Base-by-base conservation (phyloP, 2,888 invertebrate species). In the Rhingia rostrata region DNA sequence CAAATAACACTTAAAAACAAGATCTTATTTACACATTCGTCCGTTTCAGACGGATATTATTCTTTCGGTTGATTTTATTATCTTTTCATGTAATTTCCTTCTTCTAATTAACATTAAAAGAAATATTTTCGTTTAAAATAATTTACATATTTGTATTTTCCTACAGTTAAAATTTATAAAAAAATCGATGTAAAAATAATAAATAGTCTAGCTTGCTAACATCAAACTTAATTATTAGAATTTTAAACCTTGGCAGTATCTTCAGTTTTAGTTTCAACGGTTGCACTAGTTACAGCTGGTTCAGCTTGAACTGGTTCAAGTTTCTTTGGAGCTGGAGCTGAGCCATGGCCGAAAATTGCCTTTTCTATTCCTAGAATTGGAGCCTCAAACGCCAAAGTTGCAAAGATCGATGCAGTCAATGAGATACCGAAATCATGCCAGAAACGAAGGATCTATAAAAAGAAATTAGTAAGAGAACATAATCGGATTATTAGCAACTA, bases 361-460 rank as follows among this genome's bases (percentile, higher is more conserved):
- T 91, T 92, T 85, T 92, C 92, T 56, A 93, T 89, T 41, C 91
- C 90, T 56, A 92, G 86, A 79, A 92, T 90, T 4, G 93, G 93
- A 0, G 92, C 89, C 87, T 93, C 93, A 82, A 93, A 93, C 12
- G 92, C 90, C 73, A 93, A 86, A 2, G 91, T 91, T 85, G 91
- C 92, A 64, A 92, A 89, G 32, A 91, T 88, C 6, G 92, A 91
- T 4, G 91, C 69, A 3, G 89, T 87, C 49, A 92, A 82, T 7
- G 91, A 89, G 6, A 91, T 88, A 35, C 91, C 89, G 63, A 92
- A 91, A 88, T 92, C 92, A 7, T 92, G 91, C 90, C 92, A 92
- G 88, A 91, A 92, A 54, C 89, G 88, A 79, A 92, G 89, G 32
- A 92, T 87, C 90, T 93, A 88, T 12, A 73, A 45, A 77, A 64